Evolutionary conservation across 2,888 invertebrate species (phyloP).

Genomic region (Anthophora plumipes): DNA sequence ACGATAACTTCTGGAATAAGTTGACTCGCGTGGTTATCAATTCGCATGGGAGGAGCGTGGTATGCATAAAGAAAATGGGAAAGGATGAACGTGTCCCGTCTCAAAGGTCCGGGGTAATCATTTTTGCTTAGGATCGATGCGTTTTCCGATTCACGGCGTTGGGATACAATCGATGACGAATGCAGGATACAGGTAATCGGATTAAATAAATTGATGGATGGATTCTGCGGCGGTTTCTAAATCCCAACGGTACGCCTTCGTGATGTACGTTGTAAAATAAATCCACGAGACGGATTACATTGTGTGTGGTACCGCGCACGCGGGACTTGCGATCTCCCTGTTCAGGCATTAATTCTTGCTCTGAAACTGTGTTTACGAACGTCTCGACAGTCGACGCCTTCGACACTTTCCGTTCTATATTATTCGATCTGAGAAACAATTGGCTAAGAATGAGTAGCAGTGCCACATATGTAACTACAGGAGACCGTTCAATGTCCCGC

Average conservation of each 20-base stretch:
- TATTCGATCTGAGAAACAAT: not conserved
- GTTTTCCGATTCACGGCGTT: conserved; percentile 51
- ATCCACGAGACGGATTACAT: conserved; percentile 76
- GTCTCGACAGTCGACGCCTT: conserved; percentile 23
- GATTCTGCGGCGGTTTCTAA: conserved; percentile 73
- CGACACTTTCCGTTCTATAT: not conserved
- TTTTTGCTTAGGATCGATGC: conserved; percentile 52
- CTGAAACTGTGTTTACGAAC: conserved; percentile 61
- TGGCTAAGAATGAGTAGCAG: no score
- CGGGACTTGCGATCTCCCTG: conserved; percentile 33
- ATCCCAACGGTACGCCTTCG: conserved; percentile 70
- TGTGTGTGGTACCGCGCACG: conserved; percentile 31
- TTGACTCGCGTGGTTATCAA: not conserved
- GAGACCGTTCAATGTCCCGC: no score
- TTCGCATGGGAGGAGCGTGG: not conserved
- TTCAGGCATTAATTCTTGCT: conserved; percentile 75
- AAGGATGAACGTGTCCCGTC: not conserved
- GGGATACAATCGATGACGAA: conserved; percentile 75
- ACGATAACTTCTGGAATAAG: not conserved
- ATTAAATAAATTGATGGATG: conserved; percentile 82
- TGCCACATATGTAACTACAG: no score
- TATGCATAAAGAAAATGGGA: not conserved
- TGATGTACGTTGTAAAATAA: conserved; percentile 79
- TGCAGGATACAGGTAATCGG: conserved; percentile 78
- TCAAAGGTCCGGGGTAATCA: conserved; percentile 30